Evolutionary conservation across 2,113 vertebrate species (phyloP).

Genomic region (Ellobius talpinus): DNA sequence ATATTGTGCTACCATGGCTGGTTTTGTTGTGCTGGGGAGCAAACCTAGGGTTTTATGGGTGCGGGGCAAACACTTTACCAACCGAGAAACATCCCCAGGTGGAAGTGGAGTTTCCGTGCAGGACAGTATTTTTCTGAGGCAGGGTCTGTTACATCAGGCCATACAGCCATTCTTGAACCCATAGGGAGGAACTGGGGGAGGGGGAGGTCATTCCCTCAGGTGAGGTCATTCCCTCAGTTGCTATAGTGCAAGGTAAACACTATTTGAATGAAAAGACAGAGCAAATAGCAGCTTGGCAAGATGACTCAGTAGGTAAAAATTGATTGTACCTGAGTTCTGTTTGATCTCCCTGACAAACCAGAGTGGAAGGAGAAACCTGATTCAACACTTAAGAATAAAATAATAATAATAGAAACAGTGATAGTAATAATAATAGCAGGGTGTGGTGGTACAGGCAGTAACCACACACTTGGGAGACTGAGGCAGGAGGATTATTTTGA

Average conservation of each 20-base stretch:
- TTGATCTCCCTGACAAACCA: not conserved
- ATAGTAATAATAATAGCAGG: not conserved
- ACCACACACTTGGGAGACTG: not conserved
- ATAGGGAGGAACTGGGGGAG: not conserved
- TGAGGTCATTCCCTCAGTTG: not conserved
- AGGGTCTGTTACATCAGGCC: not conserved
- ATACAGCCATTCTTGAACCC: not conserved
- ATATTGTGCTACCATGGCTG: not conserved
- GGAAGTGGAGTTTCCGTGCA: not conserved
- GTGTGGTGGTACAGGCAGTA: no score
- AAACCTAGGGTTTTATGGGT: not conserved
- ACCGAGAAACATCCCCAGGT: not conserved
- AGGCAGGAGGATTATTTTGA: not conserved
- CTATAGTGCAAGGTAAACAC: not conserved
- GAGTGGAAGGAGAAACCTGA: not conserved
- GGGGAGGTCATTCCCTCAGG: not conserved
- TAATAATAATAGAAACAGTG: not conserved
- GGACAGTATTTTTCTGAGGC: not conserved
- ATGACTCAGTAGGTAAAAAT: not conserved
- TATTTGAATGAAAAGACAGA: not conserved
- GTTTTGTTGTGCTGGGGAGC: not conserved
- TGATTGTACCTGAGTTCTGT: not conserved
- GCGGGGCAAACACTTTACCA: not conserved
- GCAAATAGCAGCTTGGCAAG: not conserved
- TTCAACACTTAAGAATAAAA: not conserved